A percentile compares a stretch with the other conserved stretches of the same genome.
Conservation (phyloP, 2,113 vertebrate species). For the Albula goreensis region DNA sequence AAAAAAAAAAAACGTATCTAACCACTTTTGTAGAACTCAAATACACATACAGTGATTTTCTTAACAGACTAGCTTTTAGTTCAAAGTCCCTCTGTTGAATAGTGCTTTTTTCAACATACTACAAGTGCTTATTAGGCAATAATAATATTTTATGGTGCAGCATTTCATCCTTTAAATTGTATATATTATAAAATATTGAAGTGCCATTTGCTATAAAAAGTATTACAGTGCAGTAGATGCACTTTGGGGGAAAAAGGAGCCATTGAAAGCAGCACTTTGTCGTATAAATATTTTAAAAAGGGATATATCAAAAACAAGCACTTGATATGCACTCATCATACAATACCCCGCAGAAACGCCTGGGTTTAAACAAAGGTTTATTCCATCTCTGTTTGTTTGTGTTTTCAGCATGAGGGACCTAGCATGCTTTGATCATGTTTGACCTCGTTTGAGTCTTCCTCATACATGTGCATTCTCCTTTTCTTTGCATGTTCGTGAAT, state of each 20-base stretch:
- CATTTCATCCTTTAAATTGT: not conserved
- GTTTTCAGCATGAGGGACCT: not conserved
- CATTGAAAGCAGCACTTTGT: conserved; percentile 10
- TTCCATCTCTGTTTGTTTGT: not conserved
- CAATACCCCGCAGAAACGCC: not conserved
- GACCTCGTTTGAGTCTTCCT: not conserved
- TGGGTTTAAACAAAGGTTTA: not conserved
- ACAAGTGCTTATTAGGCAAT: too few species aligned
- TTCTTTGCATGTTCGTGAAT: not conserved
- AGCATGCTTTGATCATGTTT: not conserved
- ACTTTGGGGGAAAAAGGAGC: not conserved
- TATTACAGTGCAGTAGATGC: not conserved
- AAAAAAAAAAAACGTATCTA: too few species aligned
- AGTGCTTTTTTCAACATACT: too few species aligned
- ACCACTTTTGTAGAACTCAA: too few species aligned
- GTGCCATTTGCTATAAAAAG: not conserved
- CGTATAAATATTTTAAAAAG: not conserved
- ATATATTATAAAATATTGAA: not conserved
- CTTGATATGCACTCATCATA: not conserved
- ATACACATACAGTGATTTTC: too few species aligned
- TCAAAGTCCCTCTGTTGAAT: too few species aligned
- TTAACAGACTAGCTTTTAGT: too few species aligned
- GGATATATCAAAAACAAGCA: not conserved
- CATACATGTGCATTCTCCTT: not conserved
- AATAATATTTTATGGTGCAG: not conserved